Percentiles rank a stretch among this genome's conserved stretches.
phyloP scores from a whole-genome alignment of 35 echinoderm and acorn worm species.

The Lytechinus variegatus region DNA sequence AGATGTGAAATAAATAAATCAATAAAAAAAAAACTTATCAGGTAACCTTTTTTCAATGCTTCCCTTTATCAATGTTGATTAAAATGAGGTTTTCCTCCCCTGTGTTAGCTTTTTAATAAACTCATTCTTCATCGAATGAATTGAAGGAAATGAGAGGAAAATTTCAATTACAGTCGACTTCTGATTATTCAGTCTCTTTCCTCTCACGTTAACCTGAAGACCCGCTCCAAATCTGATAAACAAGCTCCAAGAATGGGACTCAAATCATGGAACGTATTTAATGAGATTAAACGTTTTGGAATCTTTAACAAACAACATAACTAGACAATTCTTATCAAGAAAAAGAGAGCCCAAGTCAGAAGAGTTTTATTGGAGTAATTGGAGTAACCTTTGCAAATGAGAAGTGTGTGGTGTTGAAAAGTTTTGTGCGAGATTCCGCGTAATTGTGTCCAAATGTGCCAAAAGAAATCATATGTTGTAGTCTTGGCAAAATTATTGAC shows the following conservation, averaged over 20 bases:
- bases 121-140: constrained; percentile 1
- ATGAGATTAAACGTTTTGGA: constrained; percentile 12
- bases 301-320: constrained; percentile 6
- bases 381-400: neutral
- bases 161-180: neutral
- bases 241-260: neutral
- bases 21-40: no score
- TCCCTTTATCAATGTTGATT: neutral
- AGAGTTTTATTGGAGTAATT: neutral
- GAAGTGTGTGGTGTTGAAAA: neutral
- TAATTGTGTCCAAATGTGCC: neutral
- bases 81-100: neutral
- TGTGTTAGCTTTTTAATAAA: neutral
- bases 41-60: no score
- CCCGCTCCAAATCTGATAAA: constrained; percentile 1
- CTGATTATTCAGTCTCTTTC: neutral
- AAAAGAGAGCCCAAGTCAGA: neutral
- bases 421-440: neutral
- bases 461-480: neutral
- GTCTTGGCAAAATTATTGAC: neutral
- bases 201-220: neutral
- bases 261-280: neutral
- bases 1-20: no score
- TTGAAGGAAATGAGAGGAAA: constrained; percentile 12
- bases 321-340: neutral